Conservation (phyloP, 2,888 invertebrate genomes). For the Gonocerus acuteangulatus region DNA sequence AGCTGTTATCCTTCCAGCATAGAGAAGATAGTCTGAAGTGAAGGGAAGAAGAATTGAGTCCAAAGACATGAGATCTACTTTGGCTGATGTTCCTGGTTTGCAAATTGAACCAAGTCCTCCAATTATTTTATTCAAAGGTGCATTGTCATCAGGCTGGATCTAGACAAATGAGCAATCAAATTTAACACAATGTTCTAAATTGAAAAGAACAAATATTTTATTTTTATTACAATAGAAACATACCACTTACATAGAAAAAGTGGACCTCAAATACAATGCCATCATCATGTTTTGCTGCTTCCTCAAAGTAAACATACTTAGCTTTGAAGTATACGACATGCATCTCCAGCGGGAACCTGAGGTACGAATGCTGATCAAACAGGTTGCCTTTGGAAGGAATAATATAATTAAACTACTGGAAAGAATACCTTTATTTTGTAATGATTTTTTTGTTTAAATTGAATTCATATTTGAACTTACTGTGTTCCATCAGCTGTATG, state of each 20-base stretch:
- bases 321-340: slow-evolving; percentile 55
- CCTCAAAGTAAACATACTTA: slow-evolving; percentile 54
- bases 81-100: slow-evolving; percentile 48
- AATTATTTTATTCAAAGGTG: neutral
- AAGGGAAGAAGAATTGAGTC: slow-evolving; percentile 51
- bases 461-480: slow-evolving; percentile 33
- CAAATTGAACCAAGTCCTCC: slow-evolving; percentile 46
- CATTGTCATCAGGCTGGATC: slow-evolving; percentile 10
- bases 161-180: neutral
- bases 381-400: slow-evolving; percentile 18
- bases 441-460: too few relatives aligned
- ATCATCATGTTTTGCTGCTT: slow-evolving; percentile 53
- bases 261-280: slow-evolving; percentile 53
- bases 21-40: slow-evolving; percentile 55
- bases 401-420: slow-evolving; percentile 7
- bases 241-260: slow-evolving; percentile 49
- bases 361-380: slow-evolving; percentile 28
- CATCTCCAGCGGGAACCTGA: slow-evolving; percentile 56
- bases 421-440: slow-evolving; percentile 26
- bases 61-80: slow-evolving; percentile 49
- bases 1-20: slow-evolving; percentile 53
- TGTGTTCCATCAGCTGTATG: slow-evolving; percentile 52
- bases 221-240: too few relatives aligned
- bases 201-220: too few relatives aligned
- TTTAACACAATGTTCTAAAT: too few relatives aligned